These are phyloP conservation scores for Nothocercus julius DNA, from an alignment of 2,113 vertebrate genomes.

Conservation along the genomic window DNA sequence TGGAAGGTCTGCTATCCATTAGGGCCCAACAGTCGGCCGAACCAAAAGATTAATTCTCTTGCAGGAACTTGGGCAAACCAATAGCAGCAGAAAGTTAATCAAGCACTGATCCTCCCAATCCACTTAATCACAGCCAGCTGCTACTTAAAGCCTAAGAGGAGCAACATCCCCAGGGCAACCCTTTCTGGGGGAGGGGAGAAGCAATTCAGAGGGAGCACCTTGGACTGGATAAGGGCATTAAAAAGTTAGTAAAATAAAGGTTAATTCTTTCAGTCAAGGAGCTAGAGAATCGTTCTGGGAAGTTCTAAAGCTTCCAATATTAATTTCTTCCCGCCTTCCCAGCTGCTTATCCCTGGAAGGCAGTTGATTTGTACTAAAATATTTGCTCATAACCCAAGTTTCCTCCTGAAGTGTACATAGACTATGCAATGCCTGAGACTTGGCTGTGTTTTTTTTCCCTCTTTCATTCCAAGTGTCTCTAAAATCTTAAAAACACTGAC, in stretches of 20 bases:
- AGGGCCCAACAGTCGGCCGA: conserved; percentile 77
- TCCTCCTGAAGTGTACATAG: conserved; percentile 60
- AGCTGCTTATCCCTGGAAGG: conserved; percentile 72
- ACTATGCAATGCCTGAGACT: conserved; percentile 6
- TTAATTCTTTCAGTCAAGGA: conserved; percentile 77
- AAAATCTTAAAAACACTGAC: conserved; percentile 61
- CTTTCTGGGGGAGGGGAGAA: conserved; percentile 24
- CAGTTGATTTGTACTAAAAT: conserved; percentile 74
- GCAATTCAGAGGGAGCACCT: conserved; percentile 39
- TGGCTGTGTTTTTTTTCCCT: conserved; percentile 48
- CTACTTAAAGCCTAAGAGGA: conserved; percentile 69
- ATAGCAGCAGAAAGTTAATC: conserved; percentile 83
- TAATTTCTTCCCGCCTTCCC: conserved; percentile 74
- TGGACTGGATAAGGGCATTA: conserved; percentile 75
- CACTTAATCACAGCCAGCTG: conserved; percentile 85
- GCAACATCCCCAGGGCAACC: conserved; percentile 72
- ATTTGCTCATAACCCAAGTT: conserved; percentile 70
- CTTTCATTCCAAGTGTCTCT: conserved; percentile 67
- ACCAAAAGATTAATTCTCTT: conserved; percentile 80
- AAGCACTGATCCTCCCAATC: conserved; percentile 81
- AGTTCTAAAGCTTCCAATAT: conserved; percentile 64
- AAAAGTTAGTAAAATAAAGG: conserved; percentile 85
- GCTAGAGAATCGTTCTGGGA: conserved; percentile 63
- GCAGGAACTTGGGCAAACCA: conserved; percentile 81
- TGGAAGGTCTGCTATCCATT: conserved; percentile 78